Base-by-base conservation (phyloP, 2,113 vertebrate species). In the Sturnus vulgaris region DNA sequence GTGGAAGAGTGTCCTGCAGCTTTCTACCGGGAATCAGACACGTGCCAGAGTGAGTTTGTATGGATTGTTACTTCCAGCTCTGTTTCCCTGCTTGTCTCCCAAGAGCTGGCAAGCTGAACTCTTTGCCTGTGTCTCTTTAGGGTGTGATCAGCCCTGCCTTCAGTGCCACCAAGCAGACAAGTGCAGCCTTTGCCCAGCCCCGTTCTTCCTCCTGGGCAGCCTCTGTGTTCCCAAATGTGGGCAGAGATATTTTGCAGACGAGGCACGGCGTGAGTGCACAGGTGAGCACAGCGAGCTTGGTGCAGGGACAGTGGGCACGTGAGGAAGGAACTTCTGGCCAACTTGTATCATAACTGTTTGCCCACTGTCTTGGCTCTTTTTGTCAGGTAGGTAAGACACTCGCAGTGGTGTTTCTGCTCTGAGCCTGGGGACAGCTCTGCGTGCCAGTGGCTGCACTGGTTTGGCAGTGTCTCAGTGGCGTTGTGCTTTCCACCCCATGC, bases 11-110 rank as follows among this genome's bases (percentile, higher is more conserved):
- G 99, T 78, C 97, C 98, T 2, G 37, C 90, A 0, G 97, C 98
- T 8, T 98, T 97, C 94, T 99, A 98, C 94, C 97, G 11, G 91
- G 98, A 98, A 1, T 78, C 94, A 1, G 98, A 98, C 82, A 94
- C 75, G 3, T 99, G 99, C 89, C 98, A 98, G 84, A 98, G 99
- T 99, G 91, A 98, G 99, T 98, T 79, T 57, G 64, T 72, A 30
- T 12, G 6, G 12, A 64, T 27, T 1, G 0, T 25, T 46, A 2
- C 30, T 47, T 81, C 35, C 46, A 3, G 1, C 3, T 39, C 0
- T 1, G 8, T 23, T 53, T 6, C 50, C 56, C n/a, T 60, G 30
- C 63, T 46, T 30, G 37, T 39, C 28, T 59, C 46, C 47, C 14
- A 18, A 15, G 70, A 7, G 1, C 12, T 17, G 25, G 25, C 8